Percentiles rank a stretch among this genome's conserved stretches.
phyloP scores from a whole-genome alignment of 2,113 vertebrate genomes.

The Ictalurus furcatus region DNA sequence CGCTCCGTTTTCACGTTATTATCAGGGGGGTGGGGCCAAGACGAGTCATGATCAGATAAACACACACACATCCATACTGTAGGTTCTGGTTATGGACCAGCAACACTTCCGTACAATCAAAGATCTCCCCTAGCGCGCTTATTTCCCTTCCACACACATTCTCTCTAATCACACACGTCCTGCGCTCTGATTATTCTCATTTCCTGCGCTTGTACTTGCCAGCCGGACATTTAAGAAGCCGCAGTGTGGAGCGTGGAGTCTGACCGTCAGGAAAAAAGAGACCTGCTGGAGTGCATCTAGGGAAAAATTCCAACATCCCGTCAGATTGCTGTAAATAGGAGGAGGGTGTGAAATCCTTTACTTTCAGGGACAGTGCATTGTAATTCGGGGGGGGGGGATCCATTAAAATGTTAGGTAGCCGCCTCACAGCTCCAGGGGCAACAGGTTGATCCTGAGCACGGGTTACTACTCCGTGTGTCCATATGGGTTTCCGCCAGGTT shows the following conservation, averaged over 20 bases:
- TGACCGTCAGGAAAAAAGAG: not conserved
- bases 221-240: not conserved
- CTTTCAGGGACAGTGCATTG: not conserved
- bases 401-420: no score
- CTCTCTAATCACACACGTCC: not conserved
- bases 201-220: not conserved
- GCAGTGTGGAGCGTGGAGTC: not conserved
- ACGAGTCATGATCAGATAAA: not conserved
- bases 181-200: not conserved
- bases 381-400: not conserved
- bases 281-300: not conserved
- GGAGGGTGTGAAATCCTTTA: not conserved
- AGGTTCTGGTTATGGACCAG: not conserved
- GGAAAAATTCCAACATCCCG: not conserved
- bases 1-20: not conserved
- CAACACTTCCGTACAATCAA: no score
- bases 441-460: not conserved
- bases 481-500: not conserved
- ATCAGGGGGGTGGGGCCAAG: not conserved
- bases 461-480: constrained; percentile 1
- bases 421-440: not conserved
- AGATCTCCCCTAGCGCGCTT: not conserved
- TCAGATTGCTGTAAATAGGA: not conserved
- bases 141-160: not conserved
- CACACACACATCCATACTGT: not conserved